Evolutionary conservation across 2,797 vertebrate species (phyloP), one percentile per base, ranked within the genome.

Genomic region (Cacajao melanocephalus): DNA sequence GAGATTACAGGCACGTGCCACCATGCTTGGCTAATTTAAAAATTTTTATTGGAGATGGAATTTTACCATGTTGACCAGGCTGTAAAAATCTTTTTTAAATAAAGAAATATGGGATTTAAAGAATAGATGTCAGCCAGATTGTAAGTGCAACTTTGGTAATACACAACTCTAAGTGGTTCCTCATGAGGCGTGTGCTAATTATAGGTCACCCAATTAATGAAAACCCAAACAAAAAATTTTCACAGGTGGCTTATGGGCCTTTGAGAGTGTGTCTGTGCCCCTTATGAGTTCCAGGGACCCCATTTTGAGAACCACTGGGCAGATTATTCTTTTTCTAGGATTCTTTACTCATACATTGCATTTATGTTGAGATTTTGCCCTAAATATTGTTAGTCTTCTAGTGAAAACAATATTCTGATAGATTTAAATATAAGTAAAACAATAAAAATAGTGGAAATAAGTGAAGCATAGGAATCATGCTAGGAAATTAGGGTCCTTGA

Each of bases 361-460:
- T 92, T 73, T 92, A 80, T 82, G 19, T 58, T 88, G 94, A 48
- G 46, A 3, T 70, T 20, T 55, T 79, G 30, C 26, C 88, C 17
- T 36, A 79, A 78, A 82, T 57, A 8, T 46, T 92, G 26, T 78
- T 87, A 61, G 19, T 70, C 24, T 88, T 93, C 58, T 92, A 82
- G 30, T 24, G 30, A 90, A 44, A 87, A 58, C 7, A 87, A 75
- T 58, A 46, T 46, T 44, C 50, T 80, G 24, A 75, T 72, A 5
- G 73, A n/a, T 81, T 97, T 94, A 89, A 90, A 78, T 50, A 19
- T 76, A 87, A 92, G 26, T 87, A 61, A 84, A 84, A 41, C 5
- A 88, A 79, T 30, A 80, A 75, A 9, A 76, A 88, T 79, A 73
- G n/a, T 92, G 75, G 82, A 76, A 96, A 86, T 88, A 85, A 85